Evolutionary conservation across 2,113 vertebrate species (phyloP), one percentile per base, ranked within the genome.

Genomic region (Gnathonemus longibarbis): DNA sequence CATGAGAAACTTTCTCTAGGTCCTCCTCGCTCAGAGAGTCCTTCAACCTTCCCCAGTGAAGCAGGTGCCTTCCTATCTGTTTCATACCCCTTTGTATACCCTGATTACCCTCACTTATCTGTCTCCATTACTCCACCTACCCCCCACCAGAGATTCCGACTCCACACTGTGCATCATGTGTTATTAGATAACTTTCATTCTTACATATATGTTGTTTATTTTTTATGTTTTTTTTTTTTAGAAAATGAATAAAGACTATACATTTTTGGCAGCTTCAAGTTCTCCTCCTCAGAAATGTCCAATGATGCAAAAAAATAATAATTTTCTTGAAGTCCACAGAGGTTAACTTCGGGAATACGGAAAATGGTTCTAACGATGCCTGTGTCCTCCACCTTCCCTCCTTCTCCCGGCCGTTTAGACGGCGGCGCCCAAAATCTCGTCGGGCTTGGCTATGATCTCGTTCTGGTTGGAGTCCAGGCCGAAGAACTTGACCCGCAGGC

Each of bases 391-490:
- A 80, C 89, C 91, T 49, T 91, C 84, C 84, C 56, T 52, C 86
- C 53, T 17, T 24, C 35, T 88, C 48, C 15, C 0, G 0, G 83
- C 85, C 49, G 31, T 46, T 90, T 96, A 99, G 93, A 99, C 98
- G 0, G 98, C 97, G 1, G 98, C 97, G 0, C 97, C 98, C 92
- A 99, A 92, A 94, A 98, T 96, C 94, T 98, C 96, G 42, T 99
- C 98, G 0, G 97, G 95, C 93, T 98, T 98, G 3, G 97, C 97
- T 96, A 98, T 96, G 93, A 99, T 99, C 95, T 99, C 97, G 5
- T 99, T 99, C 96, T 99, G 98, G 94, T 99, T 99, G 92, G 98
- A 99, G 96, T 99, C 98, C 92, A 99, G 95, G 94, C 98, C 98
- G 0, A 97, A 99, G 95, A 99, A 99, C 91, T 98, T 98, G 92